phyloP scores from a whole-genome alignment of 2,888 invertebrate genomes.

The Bunonema sp. region DNA sequence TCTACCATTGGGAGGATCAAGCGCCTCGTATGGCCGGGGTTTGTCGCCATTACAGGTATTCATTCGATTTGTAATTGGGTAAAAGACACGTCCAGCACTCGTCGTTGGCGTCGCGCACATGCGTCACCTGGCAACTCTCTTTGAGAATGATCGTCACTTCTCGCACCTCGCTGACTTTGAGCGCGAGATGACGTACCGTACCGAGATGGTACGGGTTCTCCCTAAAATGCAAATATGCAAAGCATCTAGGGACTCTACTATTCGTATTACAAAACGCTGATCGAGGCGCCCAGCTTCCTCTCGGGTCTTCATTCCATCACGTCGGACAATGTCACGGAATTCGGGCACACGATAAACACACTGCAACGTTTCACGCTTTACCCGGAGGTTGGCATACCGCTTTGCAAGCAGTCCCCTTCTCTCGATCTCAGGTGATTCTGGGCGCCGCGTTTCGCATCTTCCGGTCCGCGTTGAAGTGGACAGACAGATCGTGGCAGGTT shows the following conservation, averaged over 20 bases:
- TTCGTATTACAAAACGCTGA: conserved; percentile 69
- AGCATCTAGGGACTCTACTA: conserved; percentile 72
- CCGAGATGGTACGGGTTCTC: conserved; percentile 60
- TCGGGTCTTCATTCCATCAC: conserved; percentile 55
- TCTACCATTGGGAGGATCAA: no score
- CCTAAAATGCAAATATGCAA: conserved; percentile 1
- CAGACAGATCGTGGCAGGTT: no score
- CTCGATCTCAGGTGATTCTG: conserved; percentile 46
- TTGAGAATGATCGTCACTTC: conserved; percentile 70
- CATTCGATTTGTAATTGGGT: no score
- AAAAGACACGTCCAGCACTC: conserved; percentile 23
- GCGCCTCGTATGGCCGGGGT: no score
- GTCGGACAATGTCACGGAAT: conserved; percentile 65
- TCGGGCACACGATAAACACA: conserved; percentile 65
- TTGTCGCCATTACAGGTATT: no score
- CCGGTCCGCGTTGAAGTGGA: no score
- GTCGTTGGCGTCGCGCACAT: conserved; percentile 19
- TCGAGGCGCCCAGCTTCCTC: conserved; percentile 56
- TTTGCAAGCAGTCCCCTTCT: no score
- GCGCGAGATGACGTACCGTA: conserved; percentile 67
- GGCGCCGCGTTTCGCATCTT: conserved; percentile 52
- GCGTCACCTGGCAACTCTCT: conserved; percentile 49
- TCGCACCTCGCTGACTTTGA: conserved; percentile 67
- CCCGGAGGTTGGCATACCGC: conserved; percentile 74
- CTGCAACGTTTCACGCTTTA: conserved; percentile 67